phyloP scores from a whole-genome alignment of 2,797 vertebrate species.

The Perdix hodgsoniae region DNA sequence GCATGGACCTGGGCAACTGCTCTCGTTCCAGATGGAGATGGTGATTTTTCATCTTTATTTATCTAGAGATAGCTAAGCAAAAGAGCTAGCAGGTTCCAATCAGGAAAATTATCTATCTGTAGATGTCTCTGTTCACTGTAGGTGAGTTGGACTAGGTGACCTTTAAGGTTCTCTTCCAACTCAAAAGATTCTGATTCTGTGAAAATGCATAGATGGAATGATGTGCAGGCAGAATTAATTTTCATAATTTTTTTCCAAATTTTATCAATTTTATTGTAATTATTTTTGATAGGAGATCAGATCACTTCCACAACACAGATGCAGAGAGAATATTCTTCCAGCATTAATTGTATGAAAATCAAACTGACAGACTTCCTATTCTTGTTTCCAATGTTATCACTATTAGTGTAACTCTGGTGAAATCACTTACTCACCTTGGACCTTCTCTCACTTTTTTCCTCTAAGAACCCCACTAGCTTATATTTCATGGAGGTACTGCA shows the following conservation, averaged over 20 bases:
- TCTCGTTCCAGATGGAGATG: not conserved
- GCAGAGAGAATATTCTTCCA: not conserved
- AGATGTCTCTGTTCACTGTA: too few relatives aligned
- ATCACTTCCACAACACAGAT: not conserved
- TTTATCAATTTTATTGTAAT: not conserved
- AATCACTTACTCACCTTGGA: not conserved
- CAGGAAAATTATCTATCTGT: not conserved
- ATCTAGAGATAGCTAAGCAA: not conserved
- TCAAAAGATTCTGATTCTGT: too few relatives aligned
- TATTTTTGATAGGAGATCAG: not conserved
- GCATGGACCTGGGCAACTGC: not conserved
- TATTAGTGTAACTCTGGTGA: not conserved
- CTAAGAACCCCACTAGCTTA: not conserved
- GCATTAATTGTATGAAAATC: slow-evolving; percentile 3
- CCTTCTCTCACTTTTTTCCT: not conserved
- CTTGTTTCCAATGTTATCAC: not conserved
- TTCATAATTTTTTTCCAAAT: not conserved
- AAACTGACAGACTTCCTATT: not conserved
- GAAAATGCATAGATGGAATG: not conserved
- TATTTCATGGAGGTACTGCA: not conserved
- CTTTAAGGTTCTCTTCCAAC: too few relatives aligned
- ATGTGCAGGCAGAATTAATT: slow-evolving; percentile 19
- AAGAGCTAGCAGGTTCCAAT: not conserved
- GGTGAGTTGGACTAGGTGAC: too few relatives aligned
- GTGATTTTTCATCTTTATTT: not conserved